Percentiles rank a stretch among this genome's conserved stretches.
phyloP scores from a whole-genome alignment of 2,797 vertebrate genomes.

The Miichthys miiuy region DNA sequence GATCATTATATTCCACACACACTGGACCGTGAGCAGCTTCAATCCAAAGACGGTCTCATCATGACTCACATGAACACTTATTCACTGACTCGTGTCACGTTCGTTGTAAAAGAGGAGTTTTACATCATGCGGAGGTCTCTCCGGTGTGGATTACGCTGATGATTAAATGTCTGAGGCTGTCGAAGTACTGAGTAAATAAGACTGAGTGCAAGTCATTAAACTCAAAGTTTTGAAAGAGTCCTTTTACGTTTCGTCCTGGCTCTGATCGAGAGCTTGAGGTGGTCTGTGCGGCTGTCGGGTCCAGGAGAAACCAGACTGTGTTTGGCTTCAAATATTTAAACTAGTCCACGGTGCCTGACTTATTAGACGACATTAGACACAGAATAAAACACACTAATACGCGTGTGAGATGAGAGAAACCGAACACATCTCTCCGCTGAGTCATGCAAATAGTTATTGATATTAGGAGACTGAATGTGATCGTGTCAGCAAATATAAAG shows the following conservation, averaged over 20 bases:
- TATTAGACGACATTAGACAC: neutral
- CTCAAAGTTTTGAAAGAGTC: neutral
- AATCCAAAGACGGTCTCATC: neutral
- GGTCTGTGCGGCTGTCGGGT: neutral
- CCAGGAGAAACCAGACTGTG: neutral
- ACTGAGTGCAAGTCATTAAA: slow-evolving; percentile 22
- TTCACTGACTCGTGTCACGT: neutral
- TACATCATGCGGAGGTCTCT: neutral
- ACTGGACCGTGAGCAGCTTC: too few species aligned
- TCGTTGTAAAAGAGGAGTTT: neutral
- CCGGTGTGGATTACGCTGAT: neutral
- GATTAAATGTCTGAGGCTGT: slow-evolving; percentile 11
- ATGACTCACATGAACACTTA: neutral
- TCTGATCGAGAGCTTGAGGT: slow-evolving; percentile 27
- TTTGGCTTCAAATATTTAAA: slow-evolving; percentile 50
- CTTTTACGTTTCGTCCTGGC: neutral
- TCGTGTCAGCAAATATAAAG: neutral
- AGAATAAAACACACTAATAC: too few species aligned
- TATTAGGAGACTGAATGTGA: neutral
- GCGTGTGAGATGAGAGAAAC: neutral
- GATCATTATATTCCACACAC: too few species aligned
- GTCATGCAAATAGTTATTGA: neutral
- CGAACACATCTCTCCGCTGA: neutral
- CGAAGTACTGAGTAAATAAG: slow-evolving; percentile 38
- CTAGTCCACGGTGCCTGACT: neutral